Percentiles rank a stretch among this genome's conserved stretches.
These are phyloP conservation scores for Megalopta genalis DNA, from an alignment of 1,140 invertebrate genomes.

Conservation along the genomic window DNA sequence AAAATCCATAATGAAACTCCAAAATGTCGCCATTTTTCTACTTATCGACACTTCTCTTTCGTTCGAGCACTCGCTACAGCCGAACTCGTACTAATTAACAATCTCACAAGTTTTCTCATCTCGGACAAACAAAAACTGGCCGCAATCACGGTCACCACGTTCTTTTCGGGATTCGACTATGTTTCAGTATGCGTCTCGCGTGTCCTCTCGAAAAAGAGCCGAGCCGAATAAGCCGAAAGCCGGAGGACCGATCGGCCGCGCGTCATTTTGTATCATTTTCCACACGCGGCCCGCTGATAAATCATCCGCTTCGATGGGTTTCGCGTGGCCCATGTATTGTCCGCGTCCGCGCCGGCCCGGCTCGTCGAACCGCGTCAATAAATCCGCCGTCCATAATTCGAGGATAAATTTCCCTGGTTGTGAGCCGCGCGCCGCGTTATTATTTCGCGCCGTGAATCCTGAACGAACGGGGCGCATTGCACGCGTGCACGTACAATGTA, in stretches of 20 bases:
- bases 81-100: too few species aligned
- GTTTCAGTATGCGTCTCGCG: not conserved
- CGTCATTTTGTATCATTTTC: constrained; percentile 77
- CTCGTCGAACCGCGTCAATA: constrained; percentile 54
- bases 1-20: too few species aligned
- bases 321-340: constrained; percentile 60
- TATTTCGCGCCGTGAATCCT: constrained; percentile 57
- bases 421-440: constrained; percentile 52
- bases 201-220: not conserved
- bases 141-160: too few species aligned
- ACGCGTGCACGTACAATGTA: not conserved
- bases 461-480: constrained; percentile 3
- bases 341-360: constrained; percentile 15
- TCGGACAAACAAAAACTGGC: too few species aligned
- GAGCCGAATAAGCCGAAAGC: not conserved
- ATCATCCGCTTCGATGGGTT: constrained; percentile 66
- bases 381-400: constrained; percentile 70
- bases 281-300: constrained; percentile 72
- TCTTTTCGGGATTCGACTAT: too few species aligned
- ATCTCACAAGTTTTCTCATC: too few species aligned
- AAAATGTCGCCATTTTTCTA: too few species aligned
- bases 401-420: constrained; percentile 74
- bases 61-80: too few species aligned
- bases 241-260: constrained; percentile 52
- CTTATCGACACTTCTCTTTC: too few species aligned